Base-by-base conservation (phyloP, 2,113 vertebrate species). In the Neomonachus schauinslandi region DNA sequence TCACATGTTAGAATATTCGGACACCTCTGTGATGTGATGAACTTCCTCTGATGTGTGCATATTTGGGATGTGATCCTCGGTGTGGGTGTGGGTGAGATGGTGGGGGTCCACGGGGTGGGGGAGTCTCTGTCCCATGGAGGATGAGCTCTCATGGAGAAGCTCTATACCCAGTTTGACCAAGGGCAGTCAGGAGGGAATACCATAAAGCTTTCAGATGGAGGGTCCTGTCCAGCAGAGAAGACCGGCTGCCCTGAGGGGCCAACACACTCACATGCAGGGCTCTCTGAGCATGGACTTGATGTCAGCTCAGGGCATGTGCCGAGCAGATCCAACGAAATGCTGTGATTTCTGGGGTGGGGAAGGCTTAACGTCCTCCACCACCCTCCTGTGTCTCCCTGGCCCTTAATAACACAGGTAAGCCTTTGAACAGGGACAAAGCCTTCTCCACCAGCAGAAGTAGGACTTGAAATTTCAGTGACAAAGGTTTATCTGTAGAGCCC, bases 121-220 rank as follows among this genome's bases (percentile, higher is more conserved):
- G 26, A 7, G 7, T 59, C 24, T 92, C n/a, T 67, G 57, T 74
- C 67, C n/a, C 49, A 5, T 4, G 11, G 89, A 36, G 21, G 8
- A 61, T 69, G 33, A 94, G 88, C 63, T 4, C 7, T 31, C 53
- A 28, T 22, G 74, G n/a, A 71, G 42, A 77, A 89, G 36, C 33
- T 24, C 22, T 4, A 0, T 13, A 55, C 5, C 4, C 19, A 1
- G n/a, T 83, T 31, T 51, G 42, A 55, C 7, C 22, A 51, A 69
- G 76, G 26, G 8, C 36, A 28, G n/a, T 15, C 1, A n/a, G 24
- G 13, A 51, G 3, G 13, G 33, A 19, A 11, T 16, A 3, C 3
- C 11, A 14, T 4, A 4, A 33, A 8, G 22, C 13, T 28, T 7
- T 46, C 14, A 33, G 39, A 2, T 4, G 0, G 24, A 8, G 12